These are phyloP conservation scores for Oncorhynchus mykiss DNA, from an alignment of 2,113 vertebrate genomes.

Conservation along the genomic window DNA sequence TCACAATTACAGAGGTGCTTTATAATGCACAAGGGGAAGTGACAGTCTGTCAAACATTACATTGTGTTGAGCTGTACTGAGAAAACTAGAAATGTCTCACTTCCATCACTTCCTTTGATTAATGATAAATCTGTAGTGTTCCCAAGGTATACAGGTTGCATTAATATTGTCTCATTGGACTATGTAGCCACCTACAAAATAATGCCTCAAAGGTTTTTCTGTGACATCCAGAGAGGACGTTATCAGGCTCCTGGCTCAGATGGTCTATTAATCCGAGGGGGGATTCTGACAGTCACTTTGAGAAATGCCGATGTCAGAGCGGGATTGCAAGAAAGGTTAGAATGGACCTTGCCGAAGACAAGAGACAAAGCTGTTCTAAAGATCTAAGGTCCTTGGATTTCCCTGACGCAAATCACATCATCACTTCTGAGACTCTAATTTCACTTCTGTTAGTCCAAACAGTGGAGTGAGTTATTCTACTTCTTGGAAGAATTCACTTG, in stretches of 20 bases:
- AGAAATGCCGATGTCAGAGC: conserved; percentile 14
- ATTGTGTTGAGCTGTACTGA: not conserved
- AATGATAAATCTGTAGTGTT: not conserved
- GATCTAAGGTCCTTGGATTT: not conserved
- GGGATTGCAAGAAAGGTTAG: not conserved
- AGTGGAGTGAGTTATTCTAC: no score
- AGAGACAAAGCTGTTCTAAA: not conserved
- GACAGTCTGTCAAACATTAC: not conserved
- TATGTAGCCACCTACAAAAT: conserved; percentile 2
- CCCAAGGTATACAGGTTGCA: not conserved
- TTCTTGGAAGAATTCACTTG: no score
- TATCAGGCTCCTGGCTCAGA: conserved; percentile 3
- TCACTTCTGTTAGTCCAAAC: no score
- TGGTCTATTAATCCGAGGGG: conserved; percentile 5
- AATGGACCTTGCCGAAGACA: not conserved
- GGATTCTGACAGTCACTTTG: conserved; percentile 19
- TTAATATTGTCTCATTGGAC: not conserved
- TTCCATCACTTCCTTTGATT: not conserved
- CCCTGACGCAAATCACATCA: not conserved
- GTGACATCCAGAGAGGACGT: conserved; percentile 22
- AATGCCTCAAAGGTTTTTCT: conserved; percentile 15
- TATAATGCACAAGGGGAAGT: not conserved
- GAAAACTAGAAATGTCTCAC: not conserved
- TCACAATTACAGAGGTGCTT: not conserved
- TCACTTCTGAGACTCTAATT: not conserved